Conservation (phyloP, 2,888 invertebrate genomes). For the Chesias legatella region DNA sequence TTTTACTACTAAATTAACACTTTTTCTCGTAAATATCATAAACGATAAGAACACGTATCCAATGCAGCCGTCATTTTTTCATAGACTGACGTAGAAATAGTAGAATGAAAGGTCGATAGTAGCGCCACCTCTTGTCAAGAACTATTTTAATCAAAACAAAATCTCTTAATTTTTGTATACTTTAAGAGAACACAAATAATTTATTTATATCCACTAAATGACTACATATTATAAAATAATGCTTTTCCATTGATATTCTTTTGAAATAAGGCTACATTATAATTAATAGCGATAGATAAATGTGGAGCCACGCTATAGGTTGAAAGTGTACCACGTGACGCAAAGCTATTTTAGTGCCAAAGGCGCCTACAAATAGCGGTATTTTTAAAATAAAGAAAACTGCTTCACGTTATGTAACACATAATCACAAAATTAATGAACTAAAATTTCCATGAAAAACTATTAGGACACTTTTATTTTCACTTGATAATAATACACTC, state of each 20-base stretch:
- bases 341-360: slow-evolving; percentile 70
- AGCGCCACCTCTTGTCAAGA: slow-evolving; percentile 59
- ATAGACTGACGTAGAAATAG: slow-evolving; percentile 61
- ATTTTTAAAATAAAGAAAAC: slow-evolving; percentile 76
- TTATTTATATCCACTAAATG: slow-evolving; percentile 13
- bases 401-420: slow-evolving; percentile 74
- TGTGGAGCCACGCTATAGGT: slow-evolving; percentile 78
- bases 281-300: slow-evolving; percentile 58
- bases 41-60: slow-evolving; percentile 78
- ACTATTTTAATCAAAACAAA: slow-evolving; percentile 44
- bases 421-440: slow-evolving; percentile 62
- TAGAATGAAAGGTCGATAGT: slow-evolving; percentile 36
- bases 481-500: slow-evolving; percentile 60
- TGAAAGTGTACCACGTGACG: slow-evolving; percentile 73
- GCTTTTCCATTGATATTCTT: slow-evolving; percentile 6
- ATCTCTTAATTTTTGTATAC: slow-evolving; percentile 24
- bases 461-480: slow-evolving; percentile 51
- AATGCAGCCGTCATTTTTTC: slow-evolving; percentile 79
- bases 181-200: slow-evolving; percentile 7
- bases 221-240: neutral
- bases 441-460: slow-evolving; percentile 54
- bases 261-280: slow-evolving; percentile 25
- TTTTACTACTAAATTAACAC: slow-evolving; percentile 66
- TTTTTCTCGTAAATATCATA: slow-evolving; percentile 79
- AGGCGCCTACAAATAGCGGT: slow-evolving; percentile 79